phyloP scores from a whole-genome alignment of 2,113 vertebrate genomes.

The Centropus bengalensis region DNA sequence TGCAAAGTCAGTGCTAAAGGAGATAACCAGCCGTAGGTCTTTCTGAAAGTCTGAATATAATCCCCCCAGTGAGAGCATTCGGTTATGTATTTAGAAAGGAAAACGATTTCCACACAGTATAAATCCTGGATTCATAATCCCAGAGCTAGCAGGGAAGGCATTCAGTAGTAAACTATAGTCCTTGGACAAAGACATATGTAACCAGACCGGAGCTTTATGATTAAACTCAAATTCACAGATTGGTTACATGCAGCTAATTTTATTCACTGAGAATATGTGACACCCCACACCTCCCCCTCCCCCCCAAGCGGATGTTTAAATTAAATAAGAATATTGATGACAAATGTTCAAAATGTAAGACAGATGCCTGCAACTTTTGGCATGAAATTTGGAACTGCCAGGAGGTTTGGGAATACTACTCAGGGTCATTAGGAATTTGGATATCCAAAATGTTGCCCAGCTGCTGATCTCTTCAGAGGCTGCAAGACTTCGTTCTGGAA shows the following conservation, averaged over 20 bases:
- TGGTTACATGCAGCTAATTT: conserved; percentile 71
- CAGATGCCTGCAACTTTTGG: conserved; percentile 70
- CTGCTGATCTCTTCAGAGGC: conserved; percentile 60
- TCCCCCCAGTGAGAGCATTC: conserved; percentile 60
- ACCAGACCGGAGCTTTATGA: conserved; percentile 66
- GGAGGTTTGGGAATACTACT: conserved; percentile 61
- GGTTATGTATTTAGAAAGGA: conserved; percentile 64
- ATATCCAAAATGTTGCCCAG: conserved; percentile 66
- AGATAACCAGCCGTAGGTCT: conserved; percentile 71
- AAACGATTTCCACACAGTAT: conserved; percentile 58
- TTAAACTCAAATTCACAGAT: conserved; percentile 72
- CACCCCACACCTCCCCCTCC: neutral
- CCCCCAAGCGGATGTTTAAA: conserved; percentile 70
- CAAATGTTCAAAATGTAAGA: conserved; percentile 73
- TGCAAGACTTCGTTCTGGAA: conserved; percentile 33
- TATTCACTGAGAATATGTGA: conserved; percentile 69
- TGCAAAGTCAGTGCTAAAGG: conserved; percentile 45
- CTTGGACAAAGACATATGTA: conserved; percentile 68
- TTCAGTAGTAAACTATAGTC: conserved; percentile 64
- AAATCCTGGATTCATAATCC: conserved; percentile 70
- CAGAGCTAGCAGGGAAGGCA: conserved; percentile 63
- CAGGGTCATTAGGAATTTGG: conserved; percentile 66
- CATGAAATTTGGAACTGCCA: conserved; percentile 71
- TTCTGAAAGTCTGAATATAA: conserved; percentile 59
- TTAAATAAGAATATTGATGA: conserved; percentile 73